These are phyloP conservation scores for Scleropages formosus DNA, from an alignment of 2,797 vertebrate species.

Conservation along the genomic window DNA sequence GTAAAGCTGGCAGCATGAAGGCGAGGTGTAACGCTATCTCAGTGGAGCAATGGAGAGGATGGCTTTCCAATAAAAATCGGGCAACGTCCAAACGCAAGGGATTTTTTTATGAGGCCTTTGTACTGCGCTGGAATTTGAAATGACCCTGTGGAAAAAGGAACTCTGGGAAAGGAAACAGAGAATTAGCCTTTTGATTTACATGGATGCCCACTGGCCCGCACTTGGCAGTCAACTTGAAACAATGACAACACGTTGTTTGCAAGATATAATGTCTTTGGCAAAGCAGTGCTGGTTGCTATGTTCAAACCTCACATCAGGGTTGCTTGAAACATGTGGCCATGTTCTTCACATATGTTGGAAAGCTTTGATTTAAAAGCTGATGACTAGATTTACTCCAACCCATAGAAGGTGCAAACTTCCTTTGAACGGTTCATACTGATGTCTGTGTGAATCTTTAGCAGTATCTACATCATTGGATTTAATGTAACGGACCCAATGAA, in stretches of 20 bases:
- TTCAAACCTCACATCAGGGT: neutral
- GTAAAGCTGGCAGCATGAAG: constrained; percentile 22
- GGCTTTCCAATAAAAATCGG: constrained; percentile 24
- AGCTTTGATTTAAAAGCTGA: neutral
- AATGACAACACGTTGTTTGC: neutral
- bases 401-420: neutral
- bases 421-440: neutral
- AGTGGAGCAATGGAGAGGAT: neutral
- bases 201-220: neutral
- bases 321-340: neutral
- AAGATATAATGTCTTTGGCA: constrained; percentile 8
- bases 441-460: neutral
- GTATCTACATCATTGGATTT: neutral
- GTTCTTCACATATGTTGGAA: neutral
- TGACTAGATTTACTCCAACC: neutral
- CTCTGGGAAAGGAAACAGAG: constrained; percentile 17
- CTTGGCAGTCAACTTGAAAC: neutral
- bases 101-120: constrained; percentile 14
- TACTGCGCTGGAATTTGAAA: constrained; percentile 26
- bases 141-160: constrained; percentile 18
- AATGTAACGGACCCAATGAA: neutral
- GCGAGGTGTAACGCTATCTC: constrained; percentile 29
- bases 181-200: constrained; percentile 26
- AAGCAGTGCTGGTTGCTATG: constrained; percentile 1
- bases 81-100: constrained; percentile 14